These are phyloP conservation scores for Drosophila anomalipes DNA, from an alignment of 2,888 invertebrate species.

Conservation along the genomic window DNA sequence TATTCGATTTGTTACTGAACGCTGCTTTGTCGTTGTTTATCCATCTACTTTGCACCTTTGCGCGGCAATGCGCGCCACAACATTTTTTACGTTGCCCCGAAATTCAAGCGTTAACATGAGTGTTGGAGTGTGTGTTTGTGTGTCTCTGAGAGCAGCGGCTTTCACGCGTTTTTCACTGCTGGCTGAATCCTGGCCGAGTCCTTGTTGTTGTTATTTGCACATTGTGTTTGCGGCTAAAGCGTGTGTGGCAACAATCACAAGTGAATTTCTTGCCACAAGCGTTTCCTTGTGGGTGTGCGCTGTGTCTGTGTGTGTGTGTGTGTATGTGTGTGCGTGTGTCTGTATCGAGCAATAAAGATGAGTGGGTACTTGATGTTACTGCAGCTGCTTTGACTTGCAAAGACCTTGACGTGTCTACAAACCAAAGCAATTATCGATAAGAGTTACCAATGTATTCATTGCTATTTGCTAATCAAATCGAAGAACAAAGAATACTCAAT, in stretches of 20 bases:
- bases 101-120: constrained; percentile 24
- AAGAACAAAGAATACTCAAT: constrained; percentile 9
- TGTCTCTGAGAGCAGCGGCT: constrained; percentile 42
- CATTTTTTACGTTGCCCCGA: constrained; percentile 19
- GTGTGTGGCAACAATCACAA: constrained; percentile 63
- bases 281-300: constrained; percentile 3
- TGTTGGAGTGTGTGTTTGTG: not conserved
- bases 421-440: constrained; percentile 58
- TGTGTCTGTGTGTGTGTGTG: constrained; percentile 1
- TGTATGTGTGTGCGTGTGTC: not conserved
- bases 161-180: constrained; percentile 61
- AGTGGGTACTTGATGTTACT: constrained; percentile 75
- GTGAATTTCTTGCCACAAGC: constrained; percentile 36
- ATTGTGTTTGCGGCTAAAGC: constrained; percentile 55
- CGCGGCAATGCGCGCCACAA: constrained; percentile 46
- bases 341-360: constrained; percentile 68
- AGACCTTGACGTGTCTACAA: constrained; percentile 40
- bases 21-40: constrained; percentile 68
- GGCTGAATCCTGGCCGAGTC: constrained; percentile 34
- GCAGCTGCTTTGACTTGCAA: constrained; percentile 50
- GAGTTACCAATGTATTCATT: constrained; percentile 14
- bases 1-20: constrained; percentile 47
- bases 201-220: constrained; percentile 46
- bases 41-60: constrained; percentile 72
- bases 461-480: constrained; percentile 15